phyloP scores from a whole-genome alignment of 2,888 invertebrate genomes.

The Caenorhabditis sp. region DNA sequence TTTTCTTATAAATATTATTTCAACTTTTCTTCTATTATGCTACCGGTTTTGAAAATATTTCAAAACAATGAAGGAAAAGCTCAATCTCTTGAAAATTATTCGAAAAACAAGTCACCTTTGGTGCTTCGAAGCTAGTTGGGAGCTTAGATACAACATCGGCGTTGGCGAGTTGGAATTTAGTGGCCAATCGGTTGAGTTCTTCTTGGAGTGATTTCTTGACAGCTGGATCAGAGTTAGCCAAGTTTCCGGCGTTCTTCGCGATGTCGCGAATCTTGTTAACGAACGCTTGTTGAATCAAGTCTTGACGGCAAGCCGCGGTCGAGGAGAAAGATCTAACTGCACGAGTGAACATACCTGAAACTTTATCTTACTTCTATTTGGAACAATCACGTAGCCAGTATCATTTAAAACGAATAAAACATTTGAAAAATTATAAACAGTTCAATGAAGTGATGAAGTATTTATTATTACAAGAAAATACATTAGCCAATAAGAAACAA shows the following conservation, averaged over 20 bases:
- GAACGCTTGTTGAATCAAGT: constrained; percentile 67
- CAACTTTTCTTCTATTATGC: too few relatives aligned
- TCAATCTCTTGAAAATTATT: neutral
- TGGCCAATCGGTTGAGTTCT: constrained; percentile 66
- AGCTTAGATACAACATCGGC: constrained; percentile 66
- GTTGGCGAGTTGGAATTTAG: constrained; percentile 67
- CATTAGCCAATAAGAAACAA: neutral
- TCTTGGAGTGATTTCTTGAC: constrained; percentile 62
- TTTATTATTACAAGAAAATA: constrained; percentile 2
- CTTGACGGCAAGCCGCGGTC: constrained; percentile 52
- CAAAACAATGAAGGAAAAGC: too few relatives aligned
- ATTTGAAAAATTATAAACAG: neutral
- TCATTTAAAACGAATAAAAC: neutral
- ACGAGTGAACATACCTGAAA: constrained; percentile 46
- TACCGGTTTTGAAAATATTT: too few relatives aligned
- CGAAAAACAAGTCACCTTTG: constrained; percentile 44
- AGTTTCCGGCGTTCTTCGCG: constrained; percentile 66
- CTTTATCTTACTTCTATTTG: neutral
- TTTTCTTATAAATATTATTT: too few relatives aligned
- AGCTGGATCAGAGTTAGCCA: constrained; percentile 65
- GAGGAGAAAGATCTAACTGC: constrained; percentile 53
- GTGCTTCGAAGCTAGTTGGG: constrained; percentile 59
- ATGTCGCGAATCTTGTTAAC: constrained; percentile 68
- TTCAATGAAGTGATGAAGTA: neutral
- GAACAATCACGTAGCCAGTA: neutral